These are phyloP conservation scores for Procambarus clarkii DNA, from an alignment of 1,140 invertebrate species.

Conservation along the genomic window DNA sequence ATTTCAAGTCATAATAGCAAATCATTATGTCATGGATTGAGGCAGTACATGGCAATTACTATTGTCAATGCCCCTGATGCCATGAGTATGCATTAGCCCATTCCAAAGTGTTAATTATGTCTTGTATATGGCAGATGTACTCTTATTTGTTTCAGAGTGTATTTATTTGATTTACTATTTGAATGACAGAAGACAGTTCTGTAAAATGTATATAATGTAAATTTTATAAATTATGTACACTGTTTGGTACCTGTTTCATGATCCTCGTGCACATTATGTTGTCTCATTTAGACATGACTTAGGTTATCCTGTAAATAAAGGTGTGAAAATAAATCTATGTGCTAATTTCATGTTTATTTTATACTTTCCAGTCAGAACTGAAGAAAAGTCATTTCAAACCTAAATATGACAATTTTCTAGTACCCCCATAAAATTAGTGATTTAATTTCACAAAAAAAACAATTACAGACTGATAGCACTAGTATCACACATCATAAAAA, in stretches of 20 bases:
- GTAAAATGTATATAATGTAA: constrained; percentile 66
- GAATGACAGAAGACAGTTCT: constrained; percentile 44
- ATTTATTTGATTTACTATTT: constrained; percentile 67
- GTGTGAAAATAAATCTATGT: constrained; percentile 68
- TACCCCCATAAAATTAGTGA: no score
- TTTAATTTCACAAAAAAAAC: no score
- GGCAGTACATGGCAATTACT: constrained; percentile 11
- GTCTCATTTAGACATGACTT: constrained; percentile 61
- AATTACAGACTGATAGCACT: no score
- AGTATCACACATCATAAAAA: no score
- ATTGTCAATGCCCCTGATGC: neutral
- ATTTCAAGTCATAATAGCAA: constrained; percentile 32
- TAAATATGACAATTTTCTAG: no score
- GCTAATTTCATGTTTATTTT: constrained; percentile 18
- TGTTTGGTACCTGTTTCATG: constrained; percentile 69
- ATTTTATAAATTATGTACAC: constrained; percentile 67
- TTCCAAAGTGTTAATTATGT: constrained; percentile 56
- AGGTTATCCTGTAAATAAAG: constrained; percentile 66
- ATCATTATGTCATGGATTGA: constrained; percentile 1
- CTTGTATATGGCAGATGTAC: constrained; percentile 63
- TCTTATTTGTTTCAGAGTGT: constrained; percentile 64
- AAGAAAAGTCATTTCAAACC: no score
- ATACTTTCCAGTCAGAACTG: no score
- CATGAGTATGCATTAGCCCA: constrained; percentile 54
- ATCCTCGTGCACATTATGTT: constrained; percentile 60